These are phyloP conservation scores for Cyprinus carpio DNA, from an alignment of 2,113 vertebrate genomes.

Conservation along the genomic window DNA sequence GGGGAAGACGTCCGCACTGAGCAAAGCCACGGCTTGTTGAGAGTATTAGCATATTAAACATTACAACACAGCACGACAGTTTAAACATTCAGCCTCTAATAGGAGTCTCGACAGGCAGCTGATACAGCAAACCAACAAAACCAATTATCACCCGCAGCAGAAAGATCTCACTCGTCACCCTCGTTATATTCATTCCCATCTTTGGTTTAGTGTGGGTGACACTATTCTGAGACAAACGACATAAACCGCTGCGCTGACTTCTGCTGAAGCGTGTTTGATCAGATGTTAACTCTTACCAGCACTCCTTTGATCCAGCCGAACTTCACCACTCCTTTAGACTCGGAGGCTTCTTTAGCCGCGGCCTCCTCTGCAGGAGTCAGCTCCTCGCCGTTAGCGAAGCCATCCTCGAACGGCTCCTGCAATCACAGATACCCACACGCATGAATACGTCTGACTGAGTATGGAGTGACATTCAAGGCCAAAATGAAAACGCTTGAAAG, in stretches of 20 bases:
- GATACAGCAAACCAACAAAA: constrained; percentile 24
- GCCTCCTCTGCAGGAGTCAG: constrained; percentile 89
- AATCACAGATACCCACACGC: neutral
- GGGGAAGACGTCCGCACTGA: neutral
- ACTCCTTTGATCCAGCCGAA: constrained; percentile 99
- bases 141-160: constrained; percentile 48
- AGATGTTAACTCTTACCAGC: constrained; percentile 73
- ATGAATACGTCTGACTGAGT: neutral
- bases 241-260: neutral
- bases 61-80: constrained; percentile 21
- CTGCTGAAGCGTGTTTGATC: neutral
- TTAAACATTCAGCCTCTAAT: constrained; percentile 8
- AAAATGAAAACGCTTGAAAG: too few species aligned
- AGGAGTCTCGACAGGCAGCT: neutral
- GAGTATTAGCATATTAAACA: constrained; percentile 25
- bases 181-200: constrained; percentile 23
- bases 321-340: constrained; percentile 93
- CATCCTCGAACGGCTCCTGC: constrained; percentile 97
- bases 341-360: constrained; percentile 81
- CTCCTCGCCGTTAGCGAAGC: constrained; percentile 94
- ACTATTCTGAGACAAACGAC: neutral
- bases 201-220: constrained; percentile 13
- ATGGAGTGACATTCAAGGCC: neutral
- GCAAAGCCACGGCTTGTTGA: constrained; percentile 16
- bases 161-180: constrained; percentile 47